Conservation (phyloP, 64 coral and sea anemone genomes). For the Pachyseris speciosa region DNA sequence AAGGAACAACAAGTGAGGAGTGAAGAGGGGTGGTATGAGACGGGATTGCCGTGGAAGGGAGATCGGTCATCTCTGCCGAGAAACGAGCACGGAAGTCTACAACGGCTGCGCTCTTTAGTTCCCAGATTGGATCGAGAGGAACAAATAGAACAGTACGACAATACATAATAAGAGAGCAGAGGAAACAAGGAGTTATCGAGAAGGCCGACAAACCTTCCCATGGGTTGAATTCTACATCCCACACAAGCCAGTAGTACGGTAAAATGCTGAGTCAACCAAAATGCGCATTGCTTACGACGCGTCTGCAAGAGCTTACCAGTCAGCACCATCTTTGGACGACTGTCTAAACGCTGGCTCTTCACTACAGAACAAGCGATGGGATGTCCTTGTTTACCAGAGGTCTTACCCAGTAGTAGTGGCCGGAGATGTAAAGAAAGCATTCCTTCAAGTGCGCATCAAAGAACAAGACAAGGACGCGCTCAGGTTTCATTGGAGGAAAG, state of each 20-base stretch:
- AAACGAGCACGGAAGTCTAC: not conserved
- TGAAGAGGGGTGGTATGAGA: slow-evolving; percentile 30
- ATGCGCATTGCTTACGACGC: not conserved
- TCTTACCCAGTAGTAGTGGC: slow-evolving; percentile 1
- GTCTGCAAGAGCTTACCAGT: not conserved
- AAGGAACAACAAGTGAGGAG: not conserved
- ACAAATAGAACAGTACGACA: not conserved
- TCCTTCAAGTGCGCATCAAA: not conserved
- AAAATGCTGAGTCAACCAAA: not conserved
- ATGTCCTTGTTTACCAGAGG: not conserved
- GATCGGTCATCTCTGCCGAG: not conserved
- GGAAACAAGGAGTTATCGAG: not conserved
- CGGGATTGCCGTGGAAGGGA: slow-evolving; percentile 19
- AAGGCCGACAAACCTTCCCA: not conserved
- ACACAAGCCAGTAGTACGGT: not conserved
- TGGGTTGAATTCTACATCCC: not conserved
- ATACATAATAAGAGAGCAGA: not conserved
- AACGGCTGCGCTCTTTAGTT: not conserved
- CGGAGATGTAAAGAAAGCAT: slow-evolving; percentile 13
- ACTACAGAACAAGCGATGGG: not conserved
- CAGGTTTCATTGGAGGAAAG: not conserved
- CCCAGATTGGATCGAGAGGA: not conserved
- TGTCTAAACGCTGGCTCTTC: not conserved
- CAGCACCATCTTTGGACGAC: not conserved
- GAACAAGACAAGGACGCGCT: slow-evolving; percentile 47